Conservation (phyloP, 2,888 invertebrate species). For the Eupithecia vulgata region DNA sequence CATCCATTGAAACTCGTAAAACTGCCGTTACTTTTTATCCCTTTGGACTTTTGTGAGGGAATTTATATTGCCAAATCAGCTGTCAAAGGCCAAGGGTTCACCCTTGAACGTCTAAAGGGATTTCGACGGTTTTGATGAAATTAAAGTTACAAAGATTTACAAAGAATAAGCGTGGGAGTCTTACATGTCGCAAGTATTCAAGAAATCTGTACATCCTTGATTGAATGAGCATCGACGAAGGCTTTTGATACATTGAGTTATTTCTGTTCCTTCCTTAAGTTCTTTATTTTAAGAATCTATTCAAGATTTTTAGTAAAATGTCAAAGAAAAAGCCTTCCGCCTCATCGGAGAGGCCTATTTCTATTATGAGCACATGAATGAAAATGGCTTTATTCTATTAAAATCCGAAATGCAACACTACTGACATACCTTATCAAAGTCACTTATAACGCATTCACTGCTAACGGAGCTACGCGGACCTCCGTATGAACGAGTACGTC, state of each 20-base stretch:
- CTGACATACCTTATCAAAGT: not conserved
- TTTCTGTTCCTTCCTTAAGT: not conserved
- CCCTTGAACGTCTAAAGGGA: conserved; percentile 20
- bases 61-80: conserved; percentile 57
- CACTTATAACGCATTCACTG: no score
- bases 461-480: no score
- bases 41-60: conserved; percentile 45
- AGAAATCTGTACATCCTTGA: not conserved
- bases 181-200: not conserved
- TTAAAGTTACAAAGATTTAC: conserved; percentile 17
- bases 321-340: not conserved
- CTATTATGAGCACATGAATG: not conserved
- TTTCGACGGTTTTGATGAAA: conserved; percentile 23
- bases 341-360: not conserved
- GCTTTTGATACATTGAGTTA: not conserved
- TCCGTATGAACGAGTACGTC: no score
- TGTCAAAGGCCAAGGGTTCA: conserved; percentile 41
- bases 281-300: not conserved
- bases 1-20: conserved; percentile 51
- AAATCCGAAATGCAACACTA: not conserved
- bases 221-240: not conserved
- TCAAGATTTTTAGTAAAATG: not conserved
- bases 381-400: not conserved
- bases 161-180: not conserved
- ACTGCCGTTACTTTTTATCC: conserved; percentile 47